Percentiles rank a stretch among this genome's conserved stretches.
Evolutionary conservation across 2,113 vertebrate genomes (phyloP).

Genomic region (Nibea coibor): DNA sequence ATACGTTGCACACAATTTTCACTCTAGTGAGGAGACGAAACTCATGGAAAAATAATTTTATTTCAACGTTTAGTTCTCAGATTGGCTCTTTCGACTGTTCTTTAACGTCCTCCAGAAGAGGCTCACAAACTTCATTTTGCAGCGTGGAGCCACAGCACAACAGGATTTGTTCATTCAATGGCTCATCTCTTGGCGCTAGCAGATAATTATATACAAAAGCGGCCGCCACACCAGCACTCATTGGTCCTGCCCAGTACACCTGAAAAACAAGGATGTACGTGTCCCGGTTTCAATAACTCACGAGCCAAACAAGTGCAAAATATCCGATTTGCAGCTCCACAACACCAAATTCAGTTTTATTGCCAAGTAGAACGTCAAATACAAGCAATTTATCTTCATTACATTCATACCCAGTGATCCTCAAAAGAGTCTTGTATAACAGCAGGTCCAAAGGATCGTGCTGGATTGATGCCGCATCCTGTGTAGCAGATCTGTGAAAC

Average conservation of each 20-base stretch:
- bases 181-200: conserved; percentile 82
- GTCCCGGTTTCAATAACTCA: neutral
- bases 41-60: conserved; percentile 8
- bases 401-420: conserved; percentile 85
- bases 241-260: conserved; percentile 77
- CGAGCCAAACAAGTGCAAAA: neutral
- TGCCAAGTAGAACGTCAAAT: too few relatives aligned
- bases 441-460: conserved; percentile 87
- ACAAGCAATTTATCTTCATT: too few relatives aligned
- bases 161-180: conserved; percentile 82
- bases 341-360: neutral
- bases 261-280: conserved; percentile 17
- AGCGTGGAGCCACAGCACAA: neutral
- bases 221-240: conserved; percentile 58
- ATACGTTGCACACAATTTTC: neutral
- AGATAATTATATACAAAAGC: conserved; percentile 87
- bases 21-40: neutral
- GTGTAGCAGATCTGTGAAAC: conserved; percentile 88
- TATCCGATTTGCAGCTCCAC: neutral
- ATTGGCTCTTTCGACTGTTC: conserved; percentile 4
- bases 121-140: neutral
- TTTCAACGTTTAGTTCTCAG: conserved; percentile 11
- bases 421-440: conserved; percentile 82
- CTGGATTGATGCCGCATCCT: conserved; percentile 89
- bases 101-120: conserved; percentile 16